Base-by-base conservation (phyloP, 1,140 invertebrate genomes). In the Lamellibrachia luymesi region DNA sequence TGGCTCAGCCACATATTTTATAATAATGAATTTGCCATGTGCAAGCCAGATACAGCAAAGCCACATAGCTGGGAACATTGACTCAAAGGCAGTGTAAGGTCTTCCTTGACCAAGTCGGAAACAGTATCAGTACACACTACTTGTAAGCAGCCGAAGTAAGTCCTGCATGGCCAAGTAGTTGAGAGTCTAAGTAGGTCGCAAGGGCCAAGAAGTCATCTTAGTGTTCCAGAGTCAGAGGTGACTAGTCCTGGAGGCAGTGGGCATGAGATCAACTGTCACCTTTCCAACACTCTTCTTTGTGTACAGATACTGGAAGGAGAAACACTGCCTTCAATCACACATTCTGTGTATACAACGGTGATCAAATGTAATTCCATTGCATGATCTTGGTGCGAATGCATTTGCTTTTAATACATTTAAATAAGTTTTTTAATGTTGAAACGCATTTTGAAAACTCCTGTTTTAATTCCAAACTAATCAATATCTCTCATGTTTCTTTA, bases 211-310 rank as follows among this genome's bases (percentile, higher is more conserved):
- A 17, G 64, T 80, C 25, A 80, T 80, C 5, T 22, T 22, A 80
- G 64, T 80, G 64, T 10, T 80, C 64, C 64, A 17, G 64, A 17
- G 64, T 80, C 64, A 80, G 17, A 80, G 64, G 8, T 22, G 64
- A 80, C 64, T 80, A 80, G 64, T 80, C 64, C 13, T 80, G 7
- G 64, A 80, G 13, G 64, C 64, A 17, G 2, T 80, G 64, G 64
- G 64, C 25, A 22, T 80, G n/a, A 91, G 49, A n/a, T 91, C 91
- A 50, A 95, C 95, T 8, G 95, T 93, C 90, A 95, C 94, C 91
- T 95, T 95, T 50, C 95, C 95, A 80, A 95, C 94, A 93, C 94
- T 95, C 51, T 95, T 94, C 92, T 94, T 93, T 2, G 94, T 93
- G 92, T 95, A 95, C 93, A 95, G 92, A 92, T 95, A 94, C 95